A percentile compares a stretch with the other conserved stretches of the same genome.
Evolutionary conservation across 92 coral and sea anemone genomes (phyloP).

Genomic region (Actinostola sp.): DNA sequence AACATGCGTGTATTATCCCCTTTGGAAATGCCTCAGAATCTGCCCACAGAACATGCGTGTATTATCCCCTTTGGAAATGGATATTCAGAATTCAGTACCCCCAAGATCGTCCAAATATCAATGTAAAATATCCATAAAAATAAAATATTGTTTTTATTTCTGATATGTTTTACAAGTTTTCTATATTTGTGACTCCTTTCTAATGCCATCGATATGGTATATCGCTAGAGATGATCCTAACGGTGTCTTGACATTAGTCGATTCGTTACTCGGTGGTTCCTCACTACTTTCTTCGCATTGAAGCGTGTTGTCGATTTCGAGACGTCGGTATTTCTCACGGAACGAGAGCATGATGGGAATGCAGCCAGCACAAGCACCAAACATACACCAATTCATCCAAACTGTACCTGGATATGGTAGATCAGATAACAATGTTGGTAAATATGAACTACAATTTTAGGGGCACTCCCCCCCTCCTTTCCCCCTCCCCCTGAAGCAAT

Average conservation of each 20-base stretch:
- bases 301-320: conserved; percentile 70
- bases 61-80: no score
- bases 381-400: conserved; percentile 99
- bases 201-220: not conserved
- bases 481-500: no score
- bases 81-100: no score
- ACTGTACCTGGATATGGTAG: conserved; percentile 85
- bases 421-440: no score
- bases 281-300: conserved; percentile 3
- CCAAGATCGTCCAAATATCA: no score
- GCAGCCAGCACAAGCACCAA: conserved; percentile 96
- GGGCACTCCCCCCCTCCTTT: no score
- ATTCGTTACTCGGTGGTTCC: not conserved
- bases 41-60: no score
- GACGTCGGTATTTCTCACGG: conserved; percentile 91
- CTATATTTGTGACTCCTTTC: conserved; percentile 4
- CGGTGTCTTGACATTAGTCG: conserved; percentile 5
- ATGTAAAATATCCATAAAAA: not conserved
- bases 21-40: no score
- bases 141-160: not conserved
- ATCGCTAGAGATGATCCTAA: conserved; percentile 1
- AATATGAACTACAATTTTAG: no score
- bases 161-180: not conserved
- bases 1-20: no score
- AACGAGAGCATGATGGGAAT: conserved; percentile 92